Conservation (phyloP, 2,888 invertebrate genomes). For the Stratiomys singularior region DNA sequence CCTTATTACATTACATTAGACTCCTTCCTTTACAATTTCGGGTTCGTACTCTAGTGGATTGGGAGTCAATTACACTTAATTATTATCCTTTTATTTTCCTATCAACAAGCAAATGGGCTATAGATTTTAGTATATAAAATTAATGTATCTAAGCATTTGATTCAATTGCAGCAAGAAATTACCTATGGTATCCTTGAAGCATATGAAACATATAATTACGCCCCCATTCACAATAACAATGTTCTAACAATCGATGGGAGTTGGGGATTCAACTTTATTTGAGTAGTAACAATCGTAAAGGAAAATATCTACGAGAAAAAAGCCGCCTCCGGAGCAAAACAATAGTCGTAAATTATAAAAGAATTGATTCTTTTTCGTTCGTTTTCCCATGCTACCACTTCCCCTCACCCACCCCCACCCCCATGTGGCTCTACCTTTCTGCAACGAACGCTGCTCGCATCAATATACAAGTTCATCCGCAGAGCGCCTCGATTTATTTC, state of each 20-base stretch:
- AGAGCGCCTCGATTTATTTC: conserved; percentile 48
- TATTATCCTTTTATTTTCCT: too few species aligned
- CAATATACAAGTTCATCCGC: conserved; percentile 16
- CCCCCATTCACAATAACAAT: not conserved
- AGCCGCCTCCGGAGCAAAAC: conserved; percentile 53
- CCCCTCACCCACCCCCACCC: not conserved
- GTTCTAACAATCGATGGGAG: not conserved
- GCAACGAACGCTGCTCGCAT: not conserved
- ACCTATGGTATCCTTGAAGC: too few species aligned
- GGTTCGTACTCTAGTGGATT: too few species aligned
- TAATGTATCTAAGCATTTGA: too few species aligned
- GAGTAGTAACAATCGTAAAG: conserved; percentile 1
- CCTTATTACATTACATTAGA: too few species aligned
- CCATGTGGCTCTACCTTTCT: not conserved
- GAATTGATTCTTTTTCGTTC: conserved; percentile 47
- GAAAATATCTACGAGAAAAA: conserved; percentile 34
- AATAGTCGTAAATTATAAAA: conserved; percentile 55
- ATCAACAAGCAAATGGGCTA: too few species aligned
- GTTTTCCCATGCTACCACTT: not conserved
- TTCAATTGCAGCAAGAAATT: too few species aligned
- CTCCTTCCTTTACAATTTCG: too few species aligned
- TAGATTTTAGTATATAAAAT: too few species aligned
- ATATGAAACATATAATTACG: too few species aligned
- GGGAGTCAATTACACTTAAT: too few species aligned
- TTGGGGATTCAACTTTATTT: not conserved